Conservation (phyloP, 2,113 vertebrate species). For the Cisticola juncidis region DNA sequence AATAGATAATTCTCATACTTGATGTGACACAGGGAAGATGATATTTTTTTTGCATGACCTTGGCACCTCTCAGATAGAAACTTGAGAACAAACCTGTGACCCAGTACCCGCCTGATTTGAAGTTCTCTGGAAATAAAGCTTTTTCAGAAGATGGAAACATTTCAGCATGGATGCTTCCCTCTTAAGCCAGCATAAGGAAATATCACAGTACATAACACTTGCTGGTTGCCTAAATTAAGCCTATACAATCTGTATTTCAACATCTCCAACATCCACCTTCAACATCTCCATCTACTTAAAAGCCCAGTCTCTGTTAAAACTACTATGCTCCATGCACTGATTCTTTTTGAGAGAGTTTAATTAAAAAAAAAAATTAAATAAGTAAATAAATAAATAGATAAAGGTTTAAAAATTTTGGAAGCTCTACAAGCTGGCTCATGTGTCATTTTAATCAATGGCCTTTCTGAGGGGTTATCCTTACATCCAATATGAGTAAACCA, state of each 20-base stretch:
- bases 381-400: neutral
- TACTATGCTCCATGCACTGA: neutral
- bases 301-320: neutral
- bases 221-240: neutral
- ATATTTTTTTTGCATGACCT: neutral
- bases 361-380: neutral
- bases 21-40: neutral
- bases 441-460: neutral
- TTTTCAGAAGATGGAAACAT: neutral
- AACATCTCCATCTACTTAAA: neutral
- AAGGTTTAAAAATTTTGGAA: neutral
- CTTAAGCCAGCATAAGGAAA: neutral
- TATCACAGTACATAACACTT: fast-evolving
- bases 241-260: neutral
- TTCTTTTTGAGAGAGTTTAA: neutral
- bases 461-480: neutral
- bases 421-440: neutral
- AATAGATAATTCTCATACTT: neutral
- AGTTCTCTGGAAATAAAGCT: neutral
- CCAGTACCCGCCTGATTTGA: neutral
- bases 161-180: neutral
- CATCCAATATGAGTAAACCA: neutral
- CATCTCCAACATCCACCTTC: neutral
- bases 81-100: neutral
- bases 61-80: neutral